Base-by-base conservation (phyloP, 2,797 vertebrate species). In the Hoplostethus atlanticus region DNA sequence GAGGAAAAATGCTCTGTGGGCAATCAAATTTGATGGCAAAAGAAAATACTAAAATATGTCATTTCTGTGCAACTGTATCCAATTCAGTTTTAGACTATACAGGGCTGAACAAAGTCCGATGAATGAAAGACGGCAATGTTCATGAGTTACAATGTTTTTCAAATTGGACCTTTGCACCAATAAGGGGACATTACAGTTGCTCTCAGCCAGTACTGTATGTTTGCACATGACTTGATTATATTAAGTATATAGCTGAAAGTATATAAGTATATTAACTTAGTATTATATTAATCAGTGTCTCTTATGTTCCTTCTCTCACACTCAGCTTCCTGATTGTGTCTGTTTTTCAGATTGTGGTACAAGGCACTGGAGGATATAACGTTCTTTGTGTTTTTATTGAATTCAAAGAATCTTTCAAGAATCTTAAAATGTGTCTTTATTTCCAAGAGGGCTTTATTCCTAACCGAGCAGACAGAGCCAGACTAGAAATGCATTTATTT, bases 401-500 rank as follows among this genome's bases (percentile, higher is more conserved):
- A 16, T 72, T 64, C 9, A 56, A 68, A 64, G 25, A 15, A 34
- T 17, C 61, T 58, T 28, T 6, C 46, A 68, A 36, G 13, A 44
- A 31, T 16, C n/a, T 15, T 51, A 13, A 6, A 40, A 59, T 68
- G 11, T 28, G 15, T 68, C 21, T 59, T 50, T 58, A 12, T 40
- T 50, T 38, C 46, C 16, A 21, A 68, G 42, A 36, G 34, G 47
- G 25, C 13, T 42, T 10, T 36, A n/a, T 17, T 67, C 30, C 21
- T 30, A 5, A 34, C n/a, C 61, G 36, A 55, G 59, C 15, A 47
- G 21, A 11, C 21, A 51, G 36, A 1, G 9, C 21, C 17, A 31
- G 52, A 69, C 48, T 10, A 73, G 55, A 63, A 58, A 60, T 52
- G 17, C 5, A 17, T 68, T 63, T 59, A 16, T 63, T 64, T 48